Percentiles rank a stretch among this genome's conserved stretches.
These are phyloP conservation scores for Epizoanthus stellaris DNA, from an alignment of 92 coral and sea anemone genomes.

Conservation along the genomic window DNA sequence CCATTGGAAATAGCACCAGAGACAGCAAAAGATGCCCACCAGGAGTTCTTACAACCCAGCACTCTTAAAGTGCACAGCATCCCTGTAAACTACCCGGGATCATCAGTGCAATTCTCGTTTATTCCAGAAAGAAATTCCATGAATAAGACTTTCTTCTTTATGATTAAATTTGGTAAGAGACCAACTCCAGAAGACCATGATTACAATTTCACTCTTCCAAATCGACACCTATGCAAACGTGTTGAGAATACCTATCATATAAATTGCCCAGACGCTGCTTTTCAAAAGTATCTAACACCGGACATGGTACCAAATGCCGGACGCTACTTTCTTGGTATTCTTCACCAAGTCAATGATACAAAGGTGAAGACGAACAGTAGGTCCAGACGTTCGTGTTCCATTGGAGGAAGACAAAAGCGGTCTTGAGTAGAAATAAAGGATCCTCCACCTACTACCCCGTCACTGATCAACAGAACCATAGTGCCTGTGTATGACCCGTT, in stretches of 20 bases:
- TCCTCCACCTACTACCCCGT: conserved; percentile 72
- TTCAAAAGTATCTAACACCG: not conserved
- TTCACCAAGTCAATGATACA: conserved; percentile 5
- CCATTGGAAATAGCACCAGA: not conserved
- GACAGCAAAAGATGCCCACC: not conserved
- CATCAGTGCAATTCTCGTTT: not conserved
- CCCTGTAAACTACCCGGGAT: conserved; percentile 32
- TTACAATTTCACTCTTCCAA: conserved; percentile 1
- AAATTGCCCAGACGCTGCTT: conserved; percentile 4
- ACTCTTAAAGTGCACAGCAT: conserved; percentile 47
- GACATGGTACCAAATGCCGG: conserved; percentile 23
- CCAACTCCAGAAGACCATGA: not conserved
- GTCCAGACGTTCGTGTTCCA: conserved; percentile 61
- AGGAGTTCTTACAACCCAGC: not conserved
- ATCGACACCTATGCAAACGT: not conserved
- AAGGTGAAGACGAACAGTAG: not conserved
- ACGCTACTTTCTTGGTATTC: conserved; percentile 29
- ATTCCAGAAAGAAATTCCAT: not conserved
- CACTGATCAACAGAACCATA: conserved; percentile 52
- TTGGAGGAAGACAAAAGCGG: conserved; percentile 63
- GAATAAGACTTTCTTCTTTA: conserved; percentile 1
- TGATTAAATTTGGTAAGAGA: not conserved
- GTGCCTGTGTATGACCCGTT: conserved; percentile 64
- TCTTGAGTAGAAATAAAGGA: conserved; percentile 76
- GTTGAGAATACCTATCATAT: not conserved